Base-by-base conservation (phyloP, 2,113 vertebrate genomes). In the Notarius quadriscutis region DNA sequence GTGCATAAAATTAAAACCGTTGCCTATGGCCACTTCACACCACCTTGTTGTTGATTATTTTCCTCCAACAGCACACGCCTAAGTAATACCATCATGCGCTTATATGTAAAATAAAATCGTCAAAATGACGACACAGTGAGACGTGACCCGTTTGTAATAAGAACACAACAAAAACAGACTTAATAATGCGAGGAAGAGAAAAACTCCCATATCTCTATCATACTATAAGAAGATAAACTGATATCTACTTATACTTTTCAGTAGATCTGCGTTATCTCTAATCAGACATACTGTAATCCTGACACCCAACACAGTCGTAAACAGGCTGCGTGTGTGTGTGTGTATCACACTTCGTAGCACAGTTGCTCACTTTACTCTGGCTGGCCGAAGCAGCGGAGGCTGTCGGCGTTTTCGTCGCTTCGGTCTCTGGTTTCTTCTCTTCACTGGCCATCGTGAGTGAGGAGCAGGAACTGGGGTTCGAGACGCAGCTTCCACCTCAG, bases 361-460 rank as follows among this genome's bases (percentile, higher is more conserved):
- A 34, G 86, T 51, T 58, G 92, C 93, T 55, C 86, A 97, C 98
- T 97, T 99, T 99, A 96, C 96, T 98, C 94, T 99, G 98, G 87
- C 97, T 97, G 93, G 97, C 94, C 0, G 98, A 99, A 0, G 97
- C 97, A 7, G 98, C 97, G n/a, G 97, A 96, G 9, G 96, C 94
- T 15, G 97, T 97, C 89, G 98, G 98, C 79, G 97, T 95, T 93
- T 99, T 97, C 25, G 96, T 96, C 1, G 96, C 94, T 93, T 99
- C 98, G 0, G 97, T 96, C 95, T 99, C 98, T 55, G 97, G 97
- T 93, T 99, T 99, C 96, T 99, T 99, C 92, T 99, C 98, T 95
- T 99, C 98, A 11, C 98, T 98, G 93, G 98, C 97, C 98, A 99
- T 99, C 93, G 94, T 93, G 94, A 93, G 72, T 77, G 77, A 89